Percentiles rank a stretch among this genome's conserved stretches.
Conservation (phyloP, 2,797 vertebrate species). For the Galagoides demidoff region DNA sequence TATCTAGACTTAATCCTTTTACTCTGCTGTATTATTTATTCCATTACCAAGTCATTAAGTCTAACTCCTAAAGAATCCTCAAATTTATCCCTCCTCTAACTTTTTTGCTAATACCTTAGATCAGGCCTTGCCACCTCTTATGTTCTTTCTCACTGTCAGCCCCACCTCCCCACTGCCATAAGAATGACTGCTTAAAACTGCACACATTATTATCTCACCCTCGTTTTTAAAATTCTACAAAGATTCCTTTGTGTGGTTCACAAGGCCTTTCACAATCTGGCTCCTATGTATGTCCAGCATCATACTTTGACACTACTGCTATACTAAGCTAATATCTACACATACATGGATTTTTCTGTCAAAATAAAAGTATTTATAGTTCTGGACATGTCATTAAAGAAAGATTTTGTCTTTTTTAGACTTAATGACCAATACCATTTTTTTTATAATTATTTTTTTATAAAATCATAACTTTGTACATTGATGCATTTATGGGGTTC, state of each 20-base stretch:
- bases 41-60: background rate
- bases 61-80: background rate
- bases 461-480: no score
- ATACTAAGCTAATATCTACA: background rate
- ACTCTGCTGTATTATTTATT: background rate
- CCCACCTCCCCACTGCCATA: background rate
- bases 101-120: background rate
- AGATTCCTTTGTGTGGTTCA: background rate
- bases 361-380: slow-evolving; percentile 12
- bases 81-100: background rate
- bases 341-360: background rate
- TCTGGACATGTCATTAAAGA: background rate
- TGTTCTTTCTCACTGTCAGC: background rate
- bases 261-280: background rate
- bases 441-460: no score
- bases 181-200: background rate
- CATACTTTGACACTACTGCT: background rate
- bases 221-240: background rate
- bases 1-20: background rate
- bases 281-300: background rate
- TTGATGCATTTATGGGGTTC: no score
- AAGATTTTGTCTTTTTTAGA: background rate
- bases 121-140: background rate
- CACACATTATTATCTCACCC: background rate
- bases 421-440: no score